Evolutionary conservation across 1,140 invertebrate species (phyloP), one percentile per base, ranked within the genome.

Genomic region (Meloidogyne exigua): DNA sequence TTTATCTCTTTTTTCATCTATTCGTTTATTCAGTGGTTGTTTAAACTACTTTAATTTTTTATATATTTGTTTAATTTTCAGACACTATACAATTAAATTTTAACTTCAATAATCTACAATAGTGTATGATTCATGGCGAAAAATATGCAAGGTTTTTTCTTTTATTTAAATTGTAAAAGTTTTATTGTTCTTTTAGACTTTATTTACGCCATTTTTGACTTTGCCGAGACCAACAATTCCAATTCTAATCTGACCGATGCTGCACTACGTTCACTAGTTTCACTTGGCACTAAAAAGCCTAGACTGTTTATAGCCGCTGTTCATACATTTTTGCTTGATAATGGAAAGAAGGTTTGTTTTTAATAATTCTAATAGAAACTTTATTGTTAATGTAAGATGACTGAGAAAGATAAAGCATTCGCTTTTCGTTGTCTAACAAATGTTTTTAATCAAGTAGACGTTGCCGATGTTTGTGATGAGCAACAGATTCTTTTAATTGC

Each of bases 401-500:
- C 26, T 62, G 71, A 74, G 9, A 71, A 75, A 36, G 72, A 84
- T 71, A 76, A 82, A 18, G 79, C 79, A 1, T 82, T 84, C 42
- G 67, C 86, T 42, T 72, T 84, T 3, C 36, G 68, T 10, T 66
- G 72, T n/a, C 79, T 84, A n/a, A 71, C 49, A 15, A 68, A 70
- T 26, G 77, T 87, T 18, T 42, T 87, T 21, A 63, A 76, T 25
- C 68, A 76, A 25, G 71, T 66, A 11, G 42, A 42, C 21, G 70
- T 80, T 44, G 36, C 80, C 12, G 82, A 82, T 32, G 63, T 74
- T 32, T 72, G 87, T 9, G 85, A 87, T 68, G 84, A 87, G 68
- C 85, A 87, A 65, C 82, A 81, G 32, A 78, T 76, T 13, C 74
- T 87, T 21, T 72, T 87, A 7, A 87, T 87, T 13, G 84, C 87